Conservation (phyloP, 1,140 invertebrate genomes). For the Pogonomyrmex barbatus region DNA sequence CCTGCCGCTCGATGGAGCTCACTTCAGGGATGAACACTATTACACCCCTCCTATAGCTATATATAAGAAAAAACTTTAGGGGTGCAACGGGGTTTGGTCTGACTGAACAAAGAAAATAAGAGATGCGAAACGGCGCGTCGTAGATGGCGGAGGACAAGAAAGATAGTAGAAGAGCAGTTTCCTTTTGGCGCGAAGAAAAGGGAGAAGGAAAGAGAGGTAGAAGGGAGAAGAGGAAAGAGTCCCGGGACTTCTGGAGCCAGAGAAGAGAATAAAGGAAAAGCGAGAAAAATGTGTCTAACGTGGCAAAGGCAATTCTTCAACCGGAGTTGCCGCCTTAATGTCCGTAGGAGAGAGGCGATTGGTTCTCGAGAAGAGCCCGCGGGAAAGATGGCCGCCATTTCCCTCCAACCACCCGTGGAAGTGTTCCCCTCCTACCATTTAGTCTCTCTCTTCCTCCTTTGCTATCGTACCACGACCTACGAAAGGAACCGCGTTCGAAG, state of each 20-base stretch:
- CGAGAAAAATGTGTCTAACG: constrained; percentile 87
- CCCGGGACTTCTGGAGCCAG: constrained; percentile 74
- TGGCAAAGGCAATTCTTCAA: constrained; percentile 86
- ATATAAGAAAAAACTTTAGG: constrained; percentile 71
- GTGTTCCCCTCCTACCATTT: constrained; percentile 75
- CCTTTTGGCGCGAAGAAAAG: constrained; percentile 64
- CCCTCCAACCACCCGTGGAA: constrained; percentile 85
- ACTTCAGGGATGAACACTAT: constrained; percentile 84
- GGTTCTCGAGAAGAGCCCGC: constrained; percentile 85
- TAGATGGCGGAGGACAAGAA: constrained; percentile 65
- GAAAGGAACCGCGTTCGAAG: constrained; percentile 80
- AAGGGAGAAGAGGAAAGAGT: constrained; percentile 75
- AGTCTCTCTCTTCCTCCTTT: constrained; percentile 62
- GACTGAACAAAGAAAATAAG: constrained; percentile 85
- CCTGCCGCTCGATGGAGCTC: constrained; percentile 85
- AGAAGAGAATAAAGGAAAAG: constrained; percentile 86
- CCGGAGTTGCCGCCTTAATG: constrained; percentile 86
- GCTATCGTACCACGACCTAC: constrained; percentile 61
- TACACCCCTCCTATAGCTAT: constrained; percentile 71
- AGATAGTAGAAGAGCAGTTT: constrained; percentile 72
- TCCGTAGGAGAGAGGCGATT: constrained; percentile 83
- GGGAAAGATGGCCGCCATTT: constrained; percentile 87
- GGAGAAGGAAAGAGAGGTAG: constrained; percentile 52
- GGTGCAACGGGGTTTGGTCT: constrained; percentile 73
- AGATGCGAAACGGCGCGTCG: constrained; percentile 81